These are phyloP conservation scores for Felis catus DNA, from an alignment of 2,113 vertebrate genomes.

Conservation along the genomic window DNA sequence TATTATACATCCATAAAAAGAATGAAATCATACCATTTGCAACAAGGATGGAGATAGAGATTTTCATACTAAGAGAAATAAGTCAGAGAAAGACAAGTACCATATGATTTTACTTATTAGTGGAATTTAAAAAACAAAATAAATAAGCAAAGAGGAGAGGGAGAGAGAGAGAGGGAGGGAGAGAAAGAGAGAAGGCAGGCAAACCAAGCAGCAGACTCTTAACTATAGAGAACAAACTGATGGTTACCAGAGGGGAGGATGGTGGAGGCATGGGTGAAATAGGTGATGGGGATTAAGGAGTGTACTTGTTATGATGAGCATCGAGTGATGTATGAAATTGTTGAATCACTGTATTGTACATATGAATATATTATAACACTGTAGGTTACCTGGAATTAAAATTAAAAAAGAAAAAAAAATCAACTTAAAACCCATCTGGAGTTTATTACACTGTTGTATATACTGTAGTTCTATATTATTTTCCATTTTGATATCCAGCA, in stretches of 20 bases:
- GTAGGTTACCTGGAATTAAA: not conserved
- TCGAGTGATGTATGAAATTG: not conserved
- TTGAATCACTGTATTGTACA: not conserved
- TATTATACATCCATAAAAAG: not conserved
- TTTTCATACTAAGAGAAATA: not conserved
- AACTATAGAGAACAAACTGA: not conserved
- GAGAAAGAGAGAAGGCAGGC: not conserved
- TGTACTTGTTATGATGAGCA: not conserved
- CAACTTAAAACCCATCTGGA: not conserved
- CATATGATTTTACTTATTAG: not conserved
- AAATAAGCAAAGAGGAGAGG: not conserved
- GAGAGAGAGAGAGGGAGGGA: too few species aligned
- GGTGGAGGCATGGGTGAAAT: not conserved
- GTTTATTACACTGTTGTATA: not conserved
- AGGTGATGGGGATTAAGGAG: not conserved
- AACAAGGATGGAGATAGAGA: not conserved
- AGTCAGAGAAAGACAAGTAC: not conserved
- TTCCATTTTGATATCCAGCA: constrained; percentile 20
- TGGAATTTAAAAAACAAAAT: not conserved
- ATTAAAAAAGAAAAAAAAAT: not conserved
- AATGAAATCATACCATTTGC: not conserved
- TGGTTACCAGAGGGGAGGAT: not conserved
- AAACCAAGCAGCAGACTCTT: not conserved
- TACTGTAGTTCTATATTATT: not conserved
- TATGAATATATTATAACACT: not conserved